These are phyloP conservation scores for Drosophila punjabiensis DNA, from an alignment of 1,140 invertebrate species.

Conservation along the genomic window DNA sequence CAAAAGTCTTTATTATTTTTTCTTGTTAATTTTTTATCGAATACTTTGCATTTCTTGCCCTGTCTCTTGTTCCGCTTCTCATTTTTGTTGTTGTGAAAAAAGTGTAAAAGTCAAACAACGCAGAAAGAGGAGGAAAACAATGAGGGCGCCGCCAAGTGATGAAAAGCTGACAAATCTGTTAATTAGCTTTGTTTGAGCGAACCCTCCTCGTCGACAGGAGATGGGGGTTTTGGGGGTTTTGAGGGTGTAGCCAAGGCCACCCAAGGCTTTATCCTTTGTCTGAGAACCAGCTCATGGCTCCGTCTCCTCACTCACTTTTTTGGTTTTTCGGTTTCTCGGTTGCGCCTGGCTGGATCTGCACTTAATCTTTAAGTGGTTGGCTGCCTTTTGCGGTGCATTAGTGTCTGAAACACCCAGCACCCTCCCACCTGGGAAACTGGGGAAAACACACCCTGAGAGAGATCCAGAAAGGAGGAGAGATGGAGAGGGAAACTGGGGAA, in stretches of 20 bases:
- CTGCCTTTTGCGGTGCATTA: slow-evolving; percentile 79
- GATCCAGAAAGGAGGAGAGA: neutral
- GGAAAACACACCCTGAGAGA: neutral
- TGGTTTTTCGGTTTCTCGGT: slow-evolving; percentile 47
- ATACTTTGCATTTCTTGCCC: slow-evolving; percentile 64
- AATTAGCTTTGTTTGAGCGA: slow-evolving; percentile 83
- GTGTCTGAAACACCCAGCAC: slow-evolving; percentile 19
- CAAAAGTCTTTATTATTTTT: slow-evolving; percentile 23
- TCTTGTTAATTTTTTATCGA: slow-evolving; percentile 42
- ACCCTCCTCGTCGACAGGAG: slow-evolving; percentile 29
- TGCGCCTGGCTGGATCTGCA: slow-evolving; percentile 76
- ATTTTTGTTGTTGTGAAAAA: slow-evolving; percentile 56
- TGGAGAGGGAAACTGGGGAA: slow-evolving; percentile 28
- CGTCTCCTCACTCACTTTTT: slow-evolving; percentile 1
- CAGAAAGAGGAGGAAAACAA: slow-evolving; percentile 51
- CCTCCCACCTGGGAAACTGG: slow-evolving; percentile 36
- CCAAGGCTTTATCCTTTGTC: slow-evolving; percentile 64
- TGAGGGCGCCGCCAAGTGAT: slow-evolving; percentile 65
- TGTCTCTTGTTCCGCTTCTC: slow-evolving; percentile 14
- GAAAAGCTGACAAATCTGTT: slow-evolving; percentile 84
- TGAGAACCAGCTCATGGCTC: slow-evolving; percentile 19
- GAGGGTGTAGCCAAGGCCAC: slow-evolving; percentile 2
- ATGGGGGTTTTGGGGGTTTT: neutral
- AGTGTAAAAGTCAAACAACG: slow-evolving; percentile 81
- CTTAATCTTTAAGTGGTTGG: slow-evolving; percentile 82